Evolutionary conservation across 2,888 invertebrate species (phyloP).

Genomic region (Acleris literana): DNA sequence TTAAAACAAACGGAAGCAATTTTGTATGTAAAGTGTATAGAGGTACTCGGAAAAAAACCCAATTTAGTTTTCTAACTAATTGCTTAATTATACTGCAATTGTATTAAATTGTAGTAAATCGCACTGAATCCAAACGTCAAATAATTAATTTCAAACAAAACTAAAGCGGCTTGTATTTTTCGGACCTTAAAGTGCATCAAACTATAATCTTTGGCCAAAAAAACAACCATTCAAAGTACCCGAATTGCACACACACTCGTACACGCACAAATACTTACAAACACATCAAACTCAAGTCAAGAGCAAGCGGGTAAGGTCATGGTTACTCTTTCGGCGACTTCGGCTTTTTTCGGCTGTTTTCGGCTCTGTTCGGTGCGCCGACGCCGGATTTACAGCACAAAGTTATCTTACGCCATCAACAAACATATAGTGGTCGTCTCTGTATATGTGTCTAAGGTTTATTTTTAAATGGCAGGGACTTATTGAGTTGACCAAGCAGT

Average conservation of each 20-base stretch:
- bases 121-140: too few species aligned
- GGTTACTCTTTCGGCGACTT: constrained; percentile 64
- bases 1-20: too few species aligned
- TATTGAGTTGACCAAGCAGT: constrained; percentile 5
- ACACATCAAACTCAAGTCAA: constrained; percentile 52
- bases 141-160: background rate
- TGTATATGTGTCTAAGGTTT: background rate
- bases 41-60: too few species aligned
- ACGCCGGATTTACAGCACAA: constrained; percentile 53
- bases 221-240: constrained; percentile 58
- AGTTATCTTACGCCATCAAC: constrained; percentile 42
- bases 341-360: constrained; percentile 56
- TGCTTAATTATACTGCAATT: too few species aligned
- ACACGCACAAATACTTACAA: constrained; percentile 44
- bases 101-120: too few species aligned
- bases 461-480: constrained; percentile 12
- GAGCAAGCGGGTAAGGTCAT: constrained; percentile 74
- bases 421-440: background rate
- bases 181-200: background rate
- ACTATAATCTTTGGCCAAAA: constrained; percentile 58
- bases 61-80: too few species aligned
- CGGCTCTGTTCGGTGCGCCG: constrained; percentile 57
- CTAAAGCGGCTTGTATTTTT: background rate
- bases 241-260: constrained; percentile 69
- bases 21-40: too few species aligned